Conservation (phyloP, 2,797 vertebrate genomes). For the Buphagus erythrorhynchus region DNA sequence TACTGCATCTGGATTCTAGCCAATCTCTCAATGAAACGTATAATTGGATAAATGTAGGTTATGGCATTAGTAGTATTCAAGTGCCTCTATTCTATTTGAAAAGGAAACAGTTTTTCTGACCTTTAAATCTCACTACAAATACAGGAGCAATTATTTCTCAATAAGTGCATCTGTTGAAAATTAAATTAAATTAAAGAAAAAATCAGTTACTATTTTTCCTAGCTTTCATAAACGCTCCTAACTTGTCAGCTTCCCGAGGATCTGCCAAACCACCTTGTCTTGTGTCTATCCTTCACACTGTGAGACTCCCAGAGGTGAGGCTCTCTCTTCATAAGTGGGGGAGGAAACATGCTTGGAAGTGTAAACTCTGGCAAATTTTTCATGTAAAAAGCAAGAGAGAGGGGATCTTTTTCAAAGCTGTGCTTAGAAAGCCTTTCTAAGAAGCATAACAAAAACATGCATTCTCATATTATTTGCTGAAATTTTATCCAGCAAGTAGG, state of each 20-base stretch:
- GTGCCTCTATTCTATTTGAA: not conserved
- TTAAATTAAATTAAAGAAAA: not conserved
- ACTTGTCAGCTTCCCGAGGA: not conserved
- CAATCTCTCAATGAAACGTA: constrained; percentile 27
- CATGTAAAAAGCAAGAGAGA: not conserved
- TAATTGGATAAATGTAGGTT: constrained; percentile 65
- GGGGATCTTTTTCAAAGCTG: not conserved
- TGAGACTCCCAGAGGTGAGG: not conserved
- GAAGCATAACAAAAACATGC: not conserved
- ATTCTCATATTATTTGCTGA: not conserved
- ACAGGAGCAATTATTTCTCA: constrained; percentile 28
- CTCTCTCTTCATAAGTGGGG: not conserved
- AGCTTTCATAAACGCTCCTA: not conserved
- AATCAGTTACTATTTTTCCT: not conserved
- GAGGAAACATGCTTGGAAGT: not conserved
- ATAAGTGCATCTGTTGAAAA: not conserved
- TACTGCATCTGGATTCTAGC: constrained; percentile 30
- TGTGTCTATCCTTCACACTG: not conserved
- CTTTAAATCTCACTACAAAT: constrained; percentile 42
- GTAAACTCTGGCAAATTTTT: not conserved
- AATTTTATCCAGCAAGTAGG: not conserved
- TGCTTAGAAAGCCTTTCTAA: not conserved
- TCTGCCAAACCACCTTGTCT: not conserved
- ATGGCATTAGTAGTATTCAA: constrained; percentile 33
- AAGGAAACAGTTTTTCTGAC: constrained; percentile 40